A percentile compares a stretch with the other conserved stretches of the same genome.
Conservation (phyloP, 1,140 invertebrate species). For the Procambarus virginalis region DNA sequence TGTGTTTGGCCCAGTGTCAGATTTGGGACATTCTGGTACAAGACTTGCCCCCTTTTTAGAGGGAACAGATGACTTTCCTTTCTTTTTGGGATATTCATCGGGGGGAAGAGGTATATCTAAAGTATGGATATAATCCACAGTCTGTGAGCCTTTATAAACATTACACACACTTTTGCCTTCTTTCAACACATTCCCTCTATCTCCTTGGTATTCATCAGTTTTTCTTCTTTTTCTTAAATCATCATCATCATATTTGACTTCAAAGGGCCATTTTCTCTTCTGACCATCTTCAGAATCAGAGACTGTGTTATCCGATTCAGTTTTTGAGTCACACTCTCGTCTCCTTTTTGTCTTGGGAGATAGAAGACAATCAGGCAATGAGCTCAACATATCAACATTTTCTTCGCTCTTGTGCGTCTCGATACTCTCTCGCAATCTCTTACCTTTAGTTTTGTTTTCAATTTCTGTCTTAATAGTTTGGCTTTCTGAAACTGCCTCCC, state of each 20-base stretch:
- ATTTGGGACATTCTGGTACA: background rate
- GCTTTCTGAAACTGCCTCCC: too few relatives aligned
- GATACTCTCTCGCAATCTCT: too few relatives aligned
- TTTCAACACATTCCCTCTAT: background rate
- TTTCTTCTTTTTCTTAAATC: slow-evolving; percentile 30
- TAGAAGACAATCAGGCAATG: background rate
- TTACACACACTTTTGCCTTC: background rate
- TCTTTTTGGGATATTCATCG: background rate
- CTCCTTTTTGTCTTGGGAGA: slow-evolving; percentile 13
- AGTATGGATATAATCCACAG: background rate
- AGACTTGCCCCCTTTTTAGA: background rate
- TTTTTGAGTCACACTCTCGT: background rate
- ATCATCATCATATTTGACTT: background rate
- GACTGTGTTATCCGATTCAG: background rate
- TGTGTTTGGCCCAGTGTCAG: background rate
- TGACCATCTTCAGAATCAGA: slow-evolving; percentile 1
- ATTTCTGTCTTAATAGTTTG: too few relatives aligned
- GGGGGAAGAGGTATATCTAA: background rate
- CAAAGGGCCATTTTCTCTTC: slow-evolving; percentile 18
- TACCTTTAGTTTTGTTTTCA: background rate
- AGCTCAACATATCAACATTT: background rate
- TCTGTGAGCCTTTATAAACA: background rate
- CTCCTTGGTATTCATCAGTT: background rate
- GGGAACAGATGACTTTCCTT: background rate
- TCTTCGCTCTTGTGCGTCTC: background rate